A percentile compares a stretch with the other conserved stretches of the same genome.
phyloP scores from a whole-genome alignment of 1,140 invertebrate genomes.

The Radopholus similis region DNA sequence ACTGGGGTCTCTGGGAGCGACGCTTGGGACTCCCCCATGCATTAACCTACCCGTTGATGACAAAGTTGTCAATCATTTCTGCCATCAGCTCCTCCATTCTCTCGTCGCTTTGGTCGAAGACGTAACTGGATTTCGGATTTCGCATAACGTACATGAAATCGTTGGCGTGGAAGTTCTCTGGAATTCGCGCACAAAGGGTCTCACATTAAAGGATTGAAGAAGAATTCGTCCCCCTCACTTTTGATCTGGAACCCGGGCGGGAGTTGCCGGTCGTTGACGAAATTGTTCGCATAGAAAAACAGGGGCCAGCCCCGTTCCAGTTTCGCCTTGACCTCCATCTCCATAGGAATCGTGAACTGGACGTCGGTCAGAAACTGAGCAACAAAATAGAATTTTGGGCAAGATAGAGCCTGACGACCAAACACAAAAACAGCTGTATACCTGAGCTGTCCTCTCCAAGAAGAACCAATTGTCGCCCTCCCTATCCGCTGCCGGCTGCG shows the following conservation, averaged over 20 bases:
- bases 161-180: neutral
- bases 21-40: too few relatives aligned
- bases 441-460: neutral
- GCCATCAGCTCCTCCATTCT: neutral
- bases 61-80: neutral
- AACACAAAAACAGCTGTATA: neutral
- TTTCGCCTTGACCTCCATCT: slow-evolving; percentile 13
- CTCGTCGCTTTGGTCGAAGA: neutral
- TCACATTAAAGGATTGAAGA: neutral
- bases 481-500: neutral
- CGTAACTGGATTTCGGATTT: neutral
- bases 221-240: too few relatives aligned
- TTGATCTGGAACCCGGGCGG: slow-evolving; percentile 1
- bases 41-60: neutral
- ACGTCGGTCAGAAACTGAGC: slow-evolving; percentile 12
- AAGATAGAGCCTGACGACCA: neutral
- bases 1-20: too few relatives aligned
- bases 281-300: slow-evolving; percentile 12
- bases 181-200: neutral
- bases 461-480: slow-evolving; percentile 9
- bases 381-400: neutral
- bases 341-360: slow-evolving; percentile 20
- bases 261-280: slow-evolving; percentile 5
- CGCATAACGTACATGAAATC: slow-evolving; percentile 2
- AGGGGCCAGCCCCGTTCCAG: slow-evolving; percentile 21